Base-by-base conservation (phyloP, 1,140 invertebrate genomes). In the Tribolium madens region DNA sequence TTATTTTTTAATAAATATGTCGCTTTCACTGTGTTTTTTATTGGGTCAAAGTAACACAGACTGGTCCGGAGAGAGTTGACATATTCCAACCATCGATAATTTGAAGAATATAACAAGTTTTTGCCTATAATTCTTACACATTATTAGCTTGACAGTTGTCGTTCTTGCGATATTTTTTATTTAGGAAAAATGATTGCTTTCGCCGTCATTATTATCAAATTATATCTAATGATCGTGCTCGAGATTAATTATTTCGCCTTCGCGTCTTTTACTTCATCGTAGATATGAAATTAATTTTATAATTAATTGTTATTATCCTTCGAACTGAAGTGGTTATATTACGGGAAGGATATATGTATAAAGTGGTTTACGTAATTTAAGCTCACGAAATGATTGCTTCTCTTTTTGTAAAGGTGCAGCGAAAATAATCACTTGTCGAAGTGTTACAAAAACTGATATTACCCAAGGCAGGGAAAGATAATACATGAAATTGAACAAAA, bases 21-120 rank as follows among this genome's bases (percentile, higher is more conserved):
- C 21, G 21, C 21, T 26, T 26, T 26, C 21, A 26, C 21, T 26
- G 21, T 50, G 12, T 15, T 12, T 14, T 50, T 7, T n/a, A 50
- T 50, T n/a, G 50, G 50, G 50, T 52, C 17, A 18, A 21, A 21
- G 21, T 57, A 57, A 57, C 10, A n/a, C 12, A 50, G 52, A 17
- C 17, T n/a, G 52, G 52, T 17, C 52, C 17, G 52, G 52, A 18
- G 52, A 57, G 52, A 57, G 52, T 57, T 57, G 52, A 21, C 52
- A 50, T 50, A 12, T 50, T 50, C 13, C 15, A 7, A 21, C 13
- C 50, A 52, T 57, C 17, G 6, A 57, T 21, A 57, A 57, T 50
- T 17, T 17, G 48, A 50, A 50, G 48, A 50, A 50, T 50, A 50
- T 47, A n/a, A 47, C 46, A 47, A 26, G 21, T 26, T 26, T 5